Percentiles rank a stretch among this genome's conserved stretches.
Evolutionary conservation across 2,888 invertebrate species (phyloP).

Genomic region (Bellardia pandia): DNA sequence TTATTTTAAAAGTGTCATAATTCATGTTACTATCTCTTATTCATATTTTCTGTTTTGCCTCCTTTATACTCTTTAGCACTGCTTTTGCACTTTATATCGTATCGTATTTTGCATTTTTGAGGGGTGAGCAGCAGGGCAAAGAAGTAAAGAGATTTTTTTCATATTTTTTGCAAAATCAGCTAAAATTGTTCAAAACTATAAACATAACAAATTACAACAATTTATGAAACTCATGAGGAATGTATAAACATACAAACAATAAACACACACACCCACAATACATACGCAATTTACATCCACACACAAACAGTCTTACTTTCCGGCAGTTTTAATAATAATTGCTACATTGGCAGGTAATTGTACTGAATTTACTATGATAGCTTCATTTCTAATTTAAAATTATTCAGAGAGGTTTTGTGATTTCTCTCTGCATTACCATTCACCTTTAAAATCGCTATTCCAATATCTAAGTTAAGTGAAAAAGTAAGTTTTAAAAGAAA

Average conservation of each 20-base stretch:
- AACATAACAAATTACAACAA: slow-evolving; percentile 73
- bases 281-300: not conserved
- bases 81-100: slow-evolving; percentile 17
- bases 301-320: not conserved
- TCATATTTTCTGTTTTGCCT: slow-evolving; percentile 42
- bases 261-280: not conserved
- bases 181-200: slow-evolving; percentile 74
- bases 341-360: no score
- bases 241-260: not conserved
- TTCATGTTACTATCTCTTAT: slow-evolving; percentile 62
- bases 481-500: no score
- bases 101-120: slow-evolving; percentile 11
- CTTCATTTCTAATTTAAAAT: no score
- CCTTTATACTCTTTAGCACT: slow-evolving; percentile 29
- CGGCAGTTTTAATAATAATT: not conserved
- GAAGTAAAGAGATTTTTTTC: slow-evolving; percentile 35
- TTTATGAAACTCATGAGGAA: slow-evolving; percentile 70
- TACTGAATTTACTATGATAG: no score
- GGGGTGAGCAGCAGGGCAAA: not conserved
- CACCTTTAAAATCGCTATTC: no score
- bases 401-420: no score
- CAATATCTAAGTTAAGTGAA: no score
- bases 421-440: no score
- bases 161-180: slow-evolving; percentile 72
- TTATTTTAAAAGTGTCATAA: slow-evolving; percentile 65